Conservation (phyloP, 2,113 vertebrate species). For the Dunckerocampus dactyliophorus region DNA sequence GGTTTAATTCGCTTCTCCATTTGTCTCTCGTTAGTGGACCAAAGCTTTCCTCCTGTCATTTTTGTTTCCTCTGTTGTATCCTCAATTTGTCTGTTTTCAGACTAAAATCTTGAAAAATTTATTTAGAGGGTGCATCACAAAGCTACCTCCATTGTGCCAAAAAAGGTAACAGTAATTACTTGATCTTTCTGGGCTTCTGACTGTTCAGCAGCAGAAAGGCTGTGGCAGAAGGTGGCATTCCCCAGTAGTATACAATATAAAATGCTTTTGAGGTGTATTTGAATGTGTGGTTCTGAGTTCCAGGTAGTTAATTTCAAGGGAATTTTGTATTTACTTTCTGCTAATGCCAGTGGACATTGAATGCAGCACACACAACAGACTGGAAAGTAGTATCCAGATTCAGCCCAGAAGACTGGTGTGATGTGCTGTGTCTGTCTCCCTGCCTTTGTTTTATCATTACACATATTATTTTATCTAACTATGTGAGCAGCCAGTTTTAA, state of each 20-base stretch:
- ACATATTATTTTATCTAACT: neutral
- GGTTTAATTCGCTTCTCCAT: neutral
- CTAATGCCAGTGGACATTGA: neutral
- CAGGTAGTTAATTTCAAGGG: neutral
- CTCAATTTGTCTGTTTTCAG: neutral
- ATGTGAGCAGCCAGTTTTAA: constrained; percentile 21
- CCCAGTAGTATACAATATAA: neutral
- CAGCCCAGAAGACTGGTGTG: neutral
- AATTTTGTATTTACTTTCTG: constrained; percentile 2
- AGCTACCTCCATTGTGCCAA: constrained; percentile 1
- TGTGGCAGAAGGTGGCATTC: neutral
- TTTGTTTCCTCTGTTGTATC: neutral
- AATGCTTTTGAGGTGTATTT: neutral
- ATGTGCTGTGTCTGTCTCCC: constrained; percentile 14
- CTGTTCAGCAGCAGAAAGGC: neutral
- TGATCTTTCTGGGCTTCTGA: neutral
- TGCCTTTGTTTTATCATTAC: constrained; percentile 18
- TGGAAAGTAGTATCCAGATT: neutral
- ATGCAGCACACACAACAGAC: neutral
- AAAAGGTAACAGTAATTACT: neutral
- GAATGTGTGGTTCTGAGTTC: neutral
- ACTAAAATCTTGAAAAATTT: neutral
- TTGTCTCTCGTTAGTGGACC: neutral
- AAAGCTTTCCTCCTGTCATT: neutral
- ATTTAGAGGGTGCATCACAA: neutral